Evolutionary conservation across 2,113 vertebrate species (phyloP).

Genomic region (Chloropsis cyanopogon): DNA sequence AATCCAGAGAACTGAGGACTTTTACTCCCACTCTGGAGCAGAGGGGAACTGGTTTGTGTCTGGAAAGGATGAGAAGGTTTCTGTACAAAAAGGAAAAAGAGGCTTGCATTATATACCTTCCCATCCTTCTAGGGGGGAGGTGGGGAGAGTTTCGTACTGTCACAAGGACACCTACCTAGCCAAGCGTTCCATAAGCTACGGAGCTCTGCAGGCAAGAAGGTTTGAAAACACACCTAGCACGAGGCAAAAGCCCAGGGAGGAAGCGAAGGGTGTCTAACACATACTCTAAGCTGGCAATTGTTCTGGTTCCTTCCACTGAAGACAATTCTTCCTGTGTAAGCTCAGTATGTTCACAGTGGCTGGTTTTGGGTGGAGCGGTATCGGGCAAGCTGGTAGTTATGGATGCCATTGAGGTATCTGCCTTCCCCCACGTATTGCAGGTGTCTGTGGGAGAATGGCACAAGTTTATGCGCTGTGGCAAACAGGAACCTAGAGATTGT

Average conservation of each 20-base stretch:
- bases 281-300: background rate
- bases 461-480: slow-evolving; percentile 6
- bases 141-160: background rate
- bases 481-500: slow-evolving; percentile 54
- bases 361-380: background rate
- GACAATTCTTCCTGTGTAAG: background rate
- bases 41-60: background rate
- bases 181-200: background rate
- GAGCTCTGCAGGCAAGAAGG: background rate
- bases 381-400: slow-evolving; percentile 33
- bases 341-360: background rate
- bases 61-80: background rate
- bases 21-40: background rate
- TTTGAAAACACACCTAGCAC: background rate
- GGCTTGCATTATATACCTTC: background rate
- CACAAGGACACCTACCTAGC: background rate
- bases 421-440: slow-evolving; percentile 2
- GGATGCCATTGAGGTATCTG: slow-evolving; percentile 39
- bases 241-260: background rate
- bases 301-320: slow-evolving; percentile 4
- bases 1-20: background rate
- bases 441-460: slow-evolving; percentile 19
- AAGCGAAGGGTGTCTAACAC: fast-evolving
- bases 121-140: background rate
- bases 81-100: background rate